Conservation (phyloP, 2,888 invertebrate species). For the Microctonus aethiopoides region DNA sequence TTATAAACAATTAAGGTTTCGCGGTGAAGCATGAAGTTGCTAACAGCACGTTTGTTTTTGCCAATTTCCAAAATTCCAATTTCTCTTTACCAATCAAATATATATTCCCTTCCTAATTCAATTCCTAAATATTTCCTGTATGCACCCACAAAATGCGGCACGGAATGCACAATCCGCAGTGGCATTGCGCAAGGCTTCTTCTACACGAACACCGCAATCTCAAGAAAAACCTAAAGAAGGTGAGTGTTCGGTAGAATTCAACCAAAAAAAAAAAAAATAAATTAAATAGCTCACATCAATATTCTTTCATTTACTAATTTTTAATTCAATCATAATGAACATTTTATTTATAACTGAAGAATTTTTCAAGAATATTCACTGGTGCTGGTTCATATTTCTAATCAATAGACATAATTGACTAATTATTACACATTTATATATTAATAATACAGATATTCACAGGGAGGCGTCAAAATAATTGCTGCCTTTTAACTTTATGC, state of each 20-base stretch:
- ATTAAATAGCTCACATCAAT: not conserved
- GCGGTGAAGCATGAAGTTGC: conserved; percentile 60
- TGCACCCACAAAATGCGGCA: conserved; percentile 60
- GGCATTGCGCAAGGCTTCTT: conserved; percentile 64
- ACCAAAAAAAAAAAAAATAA: conserved; percentile 31
- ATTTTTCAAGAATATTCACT: not conserved
- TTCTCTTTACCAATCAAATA: conserved; percentile 37
- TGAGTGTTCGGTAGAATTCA: conserved; percentile 57
- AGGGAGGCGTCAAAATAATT: not conserved
- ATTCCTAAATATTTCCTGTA: conserved; percentile 40
- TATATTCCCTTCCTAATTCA: conserved; percentile 33
- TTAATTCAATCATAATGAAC: not conserved
- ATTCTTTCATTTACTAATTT: not conserved
- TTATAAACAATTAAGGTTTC: conserved; percentile 30
- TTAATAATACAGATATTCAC: not conserved
- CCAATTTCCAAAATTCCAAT: conserved; percentile 43
- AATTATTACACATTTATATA: not conserved
- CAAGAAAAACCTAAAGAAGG: conserved; percentile 66
- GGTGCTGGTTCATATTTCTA: conserved; percentile 32
- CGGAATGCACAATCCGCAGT: conserved; percentile 65
- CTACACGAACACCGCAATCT: conserved; percentile 63
- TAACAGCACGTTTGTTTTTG: conserved; percentile 66
- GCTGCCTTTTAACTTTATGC: not conserved
- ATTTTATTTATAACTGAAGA: not conserved
- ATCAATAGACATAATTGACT: not conserved